phyloP scores from a whole-genome alignment of 2,113 vertebrate genomes.

The Neolamprologus toae region DNA sequence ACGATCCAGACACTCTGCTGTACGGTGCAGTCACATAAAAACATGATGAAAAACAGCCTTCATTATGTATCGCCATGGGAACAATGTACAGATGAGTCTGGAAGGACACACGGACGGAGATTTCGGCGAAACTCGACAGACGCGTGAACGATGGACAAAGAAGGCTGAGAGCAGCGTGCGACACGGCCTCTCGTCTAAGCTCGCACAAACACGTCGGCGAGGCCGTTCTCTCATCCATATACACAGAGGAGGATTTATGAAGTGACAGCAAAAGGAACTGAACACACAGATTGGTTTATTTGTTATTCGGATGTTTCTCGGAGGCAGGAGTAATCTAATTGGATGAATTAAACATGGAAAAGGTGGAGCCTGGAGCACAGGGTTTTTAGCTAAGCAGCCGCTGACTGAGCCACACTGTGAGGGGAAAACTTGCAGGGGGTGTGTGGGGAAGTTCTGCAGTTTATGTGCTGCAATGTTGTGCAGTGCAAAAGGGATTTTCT shows the following conservation, averaged over 20 bases:
- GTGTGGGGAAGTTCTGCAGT: not conserved
- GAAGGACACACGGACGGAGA: not conserved
- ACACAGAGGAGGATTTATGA: not conserved
- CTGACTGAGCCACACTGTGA: not conserved
- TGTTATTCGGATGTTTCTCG: not conserved
- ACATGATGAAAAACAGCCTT: not conserved
- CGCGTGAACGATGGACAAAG: not conserved
- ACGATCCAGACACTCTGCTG: not conserved
- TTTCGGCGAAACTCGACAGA: not conserved
- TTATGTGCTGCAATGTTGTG: rapidly evolving
- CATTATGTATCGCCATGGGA: not conserved
- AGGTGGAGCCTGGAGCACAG: not conserved
- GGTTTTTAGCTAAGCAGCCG: not conserved
- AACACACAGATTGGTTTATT: not conserved
- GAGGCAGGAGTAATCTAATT: not conserved
- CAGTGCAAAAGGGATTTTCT: not conserved
- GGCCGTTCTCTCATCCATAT: not conserved
- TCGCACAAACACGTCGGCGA: not conserved
- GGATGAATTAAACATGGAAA: not conserved
- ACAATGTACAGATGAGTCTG: not conserved
- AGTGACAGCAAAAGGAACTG: not conserved
- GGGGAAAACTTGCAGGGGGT: not conserved
- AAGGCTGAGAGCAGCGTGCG: not conserved
- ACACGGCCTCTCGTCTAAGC: not conserved
- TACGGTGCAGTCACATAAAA: not conserved